Evolutionary conservation across 2,113 vertebrate species (phyloP).

Genomic region (Hylia prasina): DNA sequence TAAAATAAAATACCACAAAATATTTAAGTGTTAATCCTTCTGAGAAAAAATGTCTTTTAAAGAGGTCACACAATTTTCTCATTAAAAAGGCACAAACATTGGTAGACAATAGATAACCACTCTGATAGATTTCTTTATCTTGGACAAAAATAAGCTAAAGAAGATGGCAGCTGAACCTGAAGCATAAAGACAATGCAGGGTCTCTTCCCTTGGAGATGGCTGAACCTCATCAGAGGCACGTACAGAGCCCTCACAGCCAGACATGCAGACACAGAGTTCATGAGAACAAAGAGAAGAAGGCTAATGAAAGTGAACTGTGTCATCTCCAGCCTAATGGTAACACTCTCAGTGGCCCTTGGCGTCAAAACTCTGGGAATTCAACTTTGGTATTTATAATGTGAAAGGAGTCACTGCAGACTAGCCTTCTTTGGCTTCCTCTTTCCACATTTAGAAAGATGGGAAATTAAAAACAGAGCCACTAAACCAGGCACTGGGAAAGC

Average conservation of each 20-base stretch:
- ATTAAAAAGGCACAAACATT: not conserved
- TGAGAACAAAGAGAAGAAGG: not conserved
- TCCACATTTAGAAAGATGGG: not conserved
- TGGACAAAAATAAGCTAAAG: not conserved
- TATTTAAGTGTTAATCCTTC: not conserved
- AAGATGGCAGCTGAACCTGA: not conserved
- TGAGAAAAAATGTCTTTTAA: not conserved
- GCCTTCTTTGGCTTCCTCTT: not conserved
- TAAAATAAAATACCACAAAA: not conserved
- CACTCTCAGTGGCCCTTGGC: not conserved
- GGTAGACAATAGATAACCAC: not conserved
- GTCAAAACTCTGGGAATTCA: not conserved
- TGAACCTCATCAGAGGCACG: not conserved
- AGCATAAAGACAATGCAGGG: not conserved
- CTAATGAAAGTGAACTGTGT: not conserved
- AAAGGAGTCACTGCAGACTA: not conserved
- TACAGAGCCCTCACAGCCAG: not conserved
- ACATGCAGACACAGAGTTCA: not conserved
- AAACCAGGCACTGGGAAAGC: not conserved
- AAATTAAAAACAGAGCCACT: not conserved
- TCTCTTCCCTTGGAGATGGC: not conserved
- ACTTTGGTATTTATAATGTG: not conserved
- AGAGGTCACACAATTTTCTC: not conserved
- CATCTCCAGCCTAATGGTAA: not conserved
- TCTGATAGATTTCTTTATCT: not conserved